Evolutionary conservation across 2,888 invertebrate species (phyloP), one percentile per base, ranked within the genome.

Genomic region (Panzeria rudis): DNA sequence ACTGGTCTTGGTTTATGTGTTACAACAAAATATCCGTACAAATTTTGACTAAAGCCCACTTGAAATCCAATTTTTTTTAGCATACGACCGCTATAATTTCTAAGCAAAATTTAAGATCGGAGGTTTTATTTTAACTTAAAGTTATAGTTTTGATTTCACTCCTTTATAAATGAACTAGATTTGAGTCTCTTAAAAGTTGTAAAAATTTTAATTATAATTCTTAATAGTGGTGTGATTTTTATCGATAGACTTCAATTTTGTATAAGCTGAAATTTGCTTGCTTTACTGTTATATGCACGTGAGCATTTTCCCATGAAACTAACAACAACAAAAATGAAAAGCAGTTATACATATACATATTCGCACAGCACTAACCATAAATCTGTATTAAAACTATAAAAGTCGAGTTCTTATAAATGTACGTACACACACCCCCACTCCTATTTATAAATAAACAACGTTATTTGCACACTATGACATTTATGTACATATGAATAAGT

Each of bases 361-460:
- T 62, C 52, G n/a, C 25, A 41, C 62, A 75, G 52, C 73, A 62
- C 50, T 38, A 62, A 25, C 73, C 62, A 75, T 75, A 75, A 75
- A 75, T 75, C 62, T 75, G 73, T 38, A 75, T 75, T 75, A 62
- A 75, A 75, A 25, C 52, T 52, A 62, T 75, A 62, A 75, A 50
- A 62, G 50, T 62, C 11, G n/a, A 73, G 61, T 73, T 23, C 47
- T 50, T 61, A 25, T 69, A 69, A 69, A 38, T n/a, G 35, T n/a
- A 47, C n/a, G 41, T 5, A 17, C 29, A 52, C 32, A 41, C 20
- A 47, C 5, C 4, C 29, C 20, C 32, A 25, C 20, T 20, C 7
- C 9, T 29, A 8, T 8, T 32, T 13, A 29, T 59, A 72, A 72
- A 72, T 72, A 59, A 17, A 29, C 29, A 59, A 25, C 41, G 41